These are phyloP conservation scores for Plecotus auritus DNA, from an alignment of 2,113 vertebrate species.

Conservation along the genomic window DNA sequence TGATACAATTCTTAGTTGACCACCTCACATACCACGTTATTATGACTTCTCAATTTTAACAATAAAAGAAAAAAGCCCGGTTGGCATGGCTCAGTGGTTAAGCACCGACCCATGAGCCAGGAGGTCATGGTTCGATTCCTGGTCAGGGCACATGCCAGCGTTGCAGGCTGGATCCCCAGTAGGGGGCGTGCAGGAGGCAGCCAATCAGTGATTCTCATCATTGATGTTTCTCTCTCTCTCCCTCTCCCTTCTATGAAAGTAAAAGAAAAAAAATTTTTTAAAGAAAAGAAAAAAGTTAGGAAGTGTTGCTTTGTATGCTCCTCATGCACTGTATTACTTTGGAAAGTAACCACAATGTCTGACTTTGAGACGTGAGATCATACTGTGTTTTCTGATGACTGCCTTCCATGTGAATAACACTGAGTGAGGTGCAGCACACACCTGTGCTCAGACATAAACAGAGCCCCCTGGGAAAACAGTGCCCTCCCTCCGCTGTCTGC, in stretches of 20 bases:
- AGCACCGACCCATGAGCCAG: no score
- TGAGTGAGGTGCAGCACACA: fast-evolving
- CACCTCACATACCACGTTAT: background rate
- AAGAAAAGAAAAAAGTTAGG: background rate
- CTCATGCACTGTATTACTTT: fast-evolving
- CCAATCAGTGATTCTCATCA: no score
- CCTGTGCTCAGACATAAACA: fast-evolving
- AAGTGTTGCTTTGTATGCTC: background rate
- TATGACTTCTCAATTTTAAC: background rate
- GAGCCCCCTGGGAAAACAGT: background rate
- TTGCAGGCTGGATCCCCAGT: no score
- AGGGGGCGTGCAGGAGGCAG: no score
- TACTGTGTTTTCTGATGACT: background rate
- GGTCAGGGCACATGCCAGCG: no score
- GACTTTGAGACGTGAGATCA: background rate
- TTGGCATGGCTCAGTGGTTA: background rate
- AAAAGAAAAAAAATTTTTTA: background rate
- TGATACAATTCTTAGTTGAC: background rate
- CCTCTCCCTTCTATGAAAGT: background rate
- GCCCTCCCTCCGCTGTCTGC: fast-evolving
- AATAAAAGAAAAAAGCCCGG: background rate
- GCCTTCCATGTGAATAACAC: background rate
- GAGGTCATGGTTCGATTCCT: no score
- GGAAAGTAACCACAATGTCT: background rate
- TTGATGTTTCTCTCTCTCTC: no score